Base-by-base conservation (phyloP, 2,797 vertebrate genomes). In the Bradypodion ventrale region DNA sequence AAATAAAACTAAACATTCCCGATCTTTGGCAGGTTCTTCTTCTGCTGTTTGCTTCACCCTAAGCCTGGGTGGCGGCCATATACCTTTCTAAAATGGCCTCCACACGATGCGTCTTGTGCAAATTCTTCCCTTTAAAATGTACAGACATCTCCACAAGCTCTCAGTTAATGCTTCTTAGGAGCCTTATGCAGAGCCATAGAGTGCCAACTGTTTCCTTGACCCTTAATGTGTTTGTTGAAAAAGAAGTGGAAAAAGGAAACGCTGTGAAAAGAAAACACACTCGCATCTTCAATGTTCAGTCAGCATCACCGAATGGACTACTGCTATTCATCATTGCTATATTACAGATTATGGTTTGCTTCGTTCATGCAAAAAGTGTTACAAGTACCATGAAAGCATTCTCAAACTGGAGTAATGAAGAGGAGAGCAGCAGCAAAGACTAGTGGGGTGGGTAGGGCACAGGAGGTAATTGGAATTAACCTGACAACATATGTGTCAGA, bases 351-450 rank as follows among this genome's bases (percentile, higher is more conserved):
- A 97, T 95, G 93, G 97, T 97, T 94, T 70, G 68, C 83, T 90
- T 97, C 97, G 96, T 97, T 97, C 98, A 99, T 99, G 98, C 98
- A 98, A 97, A n/a, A 56, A 96, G 96, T 95, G 97, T 97, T 96
- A 98, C 97, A 97, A 96, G 96, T 96, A 98, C 96, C 97, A 98
- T 96, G 94, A 97, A 94, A 97, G 98, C 98, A 98, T 98, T 98
- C 97, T 97, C 90, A 91, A 96, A 96, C 95, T 96, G 97, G 95
- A 89, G 93, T 93, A 56, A 87, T 95, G 94, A 94, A 93, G 1
- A 88, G 94, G 90, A 95, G 91, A 88, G 90, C 85, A 81, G 89
- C 90, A 90, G 83, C 89, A 75, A 87, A 68, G 68, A 82, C n/a
- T 87, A 78, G 72, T 84, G 62, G 80, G 46, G 46, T 83, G 80